phyloP scores from a whole-genome alignment of 2,113 vertebrate species.

The Alouatta palliata region DNA sequence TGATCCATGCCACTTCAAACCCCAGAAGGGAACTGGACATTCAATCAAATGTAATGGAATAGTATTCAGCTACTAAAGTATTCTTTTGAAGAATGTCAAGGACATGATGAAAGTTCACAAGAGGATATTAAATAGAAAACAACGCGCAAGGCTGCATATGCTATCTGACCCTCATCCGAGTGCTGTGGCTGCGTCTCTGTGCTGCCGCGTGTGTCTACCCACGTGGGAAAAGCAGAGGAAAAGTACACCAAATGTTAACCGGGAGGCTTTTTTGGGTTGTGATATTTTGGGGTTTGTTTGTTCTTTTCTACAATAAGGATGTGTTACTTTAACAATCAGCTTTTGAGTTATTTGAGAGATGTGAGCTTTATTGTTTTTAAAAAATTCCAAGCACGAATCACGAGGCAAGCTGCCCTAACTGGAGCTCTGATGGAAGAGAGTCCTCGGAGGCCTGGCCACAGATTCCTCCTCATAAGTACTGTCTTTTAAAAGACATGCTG shows the following conservation, averaged over 20 bases:
- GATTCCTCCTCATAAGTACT: neutral
- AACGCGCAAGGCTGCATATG: fast-evolving
- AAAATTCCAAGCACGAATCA: neutral
- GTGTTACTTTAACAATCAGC: neutral
- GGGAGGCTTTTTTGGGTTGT: neutral
- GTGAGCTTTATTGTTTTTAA: neutral
- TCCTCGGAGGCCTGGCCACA: neutral
- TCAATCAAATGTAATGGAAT: neutral
- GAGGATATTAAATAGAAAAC: neutral
- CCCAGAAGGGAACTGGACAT: neutral
- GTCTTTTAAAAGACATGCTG: neutral
- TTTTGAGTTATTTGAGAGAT: neutral
- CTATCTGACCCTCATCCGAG: neutral
- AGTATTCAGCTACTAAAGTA: neutral
- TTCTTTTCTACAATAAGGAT: neutral
- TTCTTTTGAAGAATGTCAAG: neutral
- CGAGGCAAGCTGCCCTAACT: neutral
- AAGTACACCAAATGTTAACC: neutral
- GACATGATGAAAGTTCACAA: neutral
- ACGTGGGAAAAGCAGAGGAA: neutral
- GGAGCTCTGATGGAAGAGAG: fast-evolving
- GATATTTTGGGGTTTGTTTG: neutral
- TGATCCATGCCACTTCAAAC: neutral
- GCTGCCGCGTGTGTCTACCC: fast-evolving
- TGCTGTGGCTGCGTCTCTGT: fast-evolving